Evolutionary conservation across 2,113 vertebrate genomes (phyloP), one percentile per base, ranked within the genome.

Genomic region (Thinocorus orbignyianus): DNA sequence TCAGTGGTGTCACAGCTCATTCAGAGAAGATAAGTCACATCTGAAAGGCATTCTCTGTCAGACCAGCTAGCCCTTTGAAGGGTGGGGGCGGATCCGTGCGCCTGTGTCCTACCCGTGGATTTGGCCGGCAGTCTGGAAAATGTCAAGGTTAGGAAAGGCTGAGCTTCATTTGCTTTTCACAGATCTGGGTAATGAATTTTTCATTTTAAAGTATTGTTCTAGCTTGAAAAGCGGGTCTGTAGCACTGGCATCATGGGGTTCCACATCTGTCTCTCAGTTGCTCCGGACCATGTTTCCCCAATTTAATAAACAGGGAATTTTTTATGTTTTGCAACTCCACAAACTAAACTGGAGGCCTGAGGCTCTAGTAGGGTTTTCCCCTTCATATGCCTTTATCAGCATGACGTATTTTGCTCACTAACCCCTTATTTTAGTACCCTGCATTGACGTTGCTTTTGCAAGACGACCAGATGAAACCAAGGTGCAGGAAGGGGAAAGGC

Each of bases 41-140:
- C 89, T 94, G 90, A 87, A 91, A 93, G 88, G 33, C 81, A 54
- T 86, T 71, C 76, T 80, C 78, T 57, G 12, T 52, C 46, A 14
- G 71, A 70, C 35, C 93, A 95, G 90, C 78, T 19, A 61, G 84
- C 65, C 69, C 86, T 94, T 74, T 94, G 96, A 89, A 93, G 90
- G 72, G 66, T 23, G 62, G 73, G 49, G 35, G 69, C 28, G 48
- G 92, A 16, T 84, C 49, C 39, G n/a, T 7, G 2, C 49, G 69
- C 5, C 1, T 42, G 74, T 69, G 83, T 92, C 79, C 94, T 96
- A 81, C 61, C 57, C 64, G 1, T 94, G 80, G 80, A 80, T 95
- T 96, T 95, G 95, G 95, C 95, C 90, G 78, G 72, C 85, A 93
- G 82, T 95, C 94, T 97, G 96, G 94, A 95, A 97, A 97, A 96